Conservation (phyloP, 2,888 invertebrate species). For the Carcina quercana region DNA sequence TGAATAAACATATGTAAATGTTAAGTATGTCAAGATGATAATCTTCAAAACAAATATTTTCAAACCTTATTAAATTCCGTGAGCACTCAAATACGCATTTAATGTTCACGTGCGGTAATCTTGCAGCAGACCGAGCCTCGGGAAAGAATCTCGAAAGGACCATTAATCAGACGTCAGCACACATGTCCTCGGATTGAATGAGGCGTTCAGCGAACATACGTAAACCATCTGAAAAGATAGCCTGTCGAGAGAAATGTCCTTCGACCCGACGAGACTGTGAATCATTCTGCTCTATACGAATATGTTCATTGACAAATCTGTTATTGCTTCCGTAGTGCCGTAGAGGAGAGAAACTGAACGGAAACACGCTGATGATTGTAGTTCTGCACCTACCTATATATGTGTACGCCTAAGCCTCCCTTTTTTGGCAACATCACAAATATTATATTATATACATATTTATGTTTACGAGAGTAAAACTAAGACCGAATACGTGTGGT, state of each 20-base stretch:
- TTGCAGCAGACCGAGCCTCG: slow-evolving; percentile 18
- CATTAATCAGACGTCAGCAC: slow-evolving; percentile 53
- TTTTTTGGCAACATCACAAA: too few species aligned
- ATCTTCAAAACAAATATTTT: too few species aligned
- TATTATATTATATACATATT: too few species aligned
- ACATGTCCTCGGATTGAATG: slow-evolving; percentile 35
- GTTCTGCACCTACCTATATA: too few species aligned
- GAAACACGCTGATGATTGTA: slow-evolving; percentile 20
- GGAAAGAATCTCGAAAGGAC: slow-evolving; percentile 24
- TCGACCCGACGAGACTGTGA: slow-evolving; percentile 28
- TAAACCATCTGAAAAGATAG: slow-evolving; percentile 31
- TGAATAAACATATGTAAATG: too few species aligned
- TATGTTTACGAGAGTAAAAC: too few species aligned
- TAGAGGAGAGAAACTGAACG: slow-evolving; percentile 21
- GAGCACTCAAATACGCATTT: too few species aligned
- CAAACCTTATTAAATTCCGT: too few species aligned
- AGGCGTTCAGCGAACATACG: slow-evolving; percentile 28
- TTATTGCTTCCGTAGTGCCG: slow-evolving; percentile 1
- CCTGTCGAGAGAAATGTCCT: slow-evolving; percentile 28
- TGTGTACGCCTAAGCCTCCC: too few species aligned
- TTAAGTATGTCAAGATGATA: too few species aligned
- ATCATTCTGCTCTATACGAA: slow-evolving; percentile 3
- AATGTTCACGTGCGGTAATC: too few species aligned
- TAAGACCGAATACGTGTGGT: too few species aligned
- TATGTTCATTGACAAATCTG: slow-evolving; percentile 2